Base-by-base conservation (phyloP, 1,140 invertebrate genomes). In the Hyles euphorbiae region DNA sequence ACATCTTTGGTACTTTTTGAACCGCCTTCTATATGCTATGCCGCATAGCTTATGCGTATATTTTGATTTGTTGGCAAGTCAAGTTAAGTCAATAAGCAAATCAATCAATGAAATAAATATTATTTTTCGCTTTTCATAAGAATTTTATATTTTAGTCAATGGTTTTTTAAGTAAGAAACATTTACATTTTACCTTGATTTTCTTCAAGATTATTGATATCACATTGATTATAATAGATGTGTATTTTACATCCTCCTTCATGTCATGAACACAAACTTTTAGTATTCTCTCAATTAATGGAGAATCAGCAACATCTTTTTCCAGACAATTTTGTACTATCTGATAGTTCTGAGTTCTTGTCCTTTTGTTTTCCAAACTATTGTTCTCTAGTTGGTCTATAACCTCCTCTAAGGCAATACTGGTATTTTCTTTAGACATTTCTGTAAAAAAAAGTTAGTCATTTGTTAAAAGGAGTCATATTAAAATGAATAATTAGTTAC, bases 181-280 rank as follows among this genome's bases (percentile, higher is more conserved):
- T 5, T 8, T 5, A 5, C 52, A 7, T 22, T 34, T 58, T 70
- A 88, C 83, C 73, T 78, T 71, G 33, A 78, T 58, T 76, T 76
- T 86, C 3, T 70, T 73, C 11, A 82, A 49, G 34, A 83, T 62
- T 33, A 59, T 58, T 40, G 63, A 53, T 34, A 87, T 61, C n/a
- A 83, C 71, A 34, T 76, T 78, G 34, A 87, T 52, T 3, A 63
- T 67, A 34, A 63, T 61, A 34, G 66, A 55, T 11, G 76, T 67
- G 61, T 76, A 72, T 51, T 76, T 77, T 36, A 74, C 65, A 45
- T 81, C 74, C 51, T 78, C 69, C 47, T 69, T 72, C 33, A 81
- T 46, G 34, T 80, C 75, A 47, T 74, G 65, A 34, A 69, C 46
- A 63, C 77, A 85, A 60, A 84, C 53, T 40, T 59, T 51, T 47